Percentiles rank a stretch among this genome's conserved stretches.
phyloP scores from a whole-genome alignment of 2,888 invertebrate species.

The Luffia ferchaultella region DNA sequence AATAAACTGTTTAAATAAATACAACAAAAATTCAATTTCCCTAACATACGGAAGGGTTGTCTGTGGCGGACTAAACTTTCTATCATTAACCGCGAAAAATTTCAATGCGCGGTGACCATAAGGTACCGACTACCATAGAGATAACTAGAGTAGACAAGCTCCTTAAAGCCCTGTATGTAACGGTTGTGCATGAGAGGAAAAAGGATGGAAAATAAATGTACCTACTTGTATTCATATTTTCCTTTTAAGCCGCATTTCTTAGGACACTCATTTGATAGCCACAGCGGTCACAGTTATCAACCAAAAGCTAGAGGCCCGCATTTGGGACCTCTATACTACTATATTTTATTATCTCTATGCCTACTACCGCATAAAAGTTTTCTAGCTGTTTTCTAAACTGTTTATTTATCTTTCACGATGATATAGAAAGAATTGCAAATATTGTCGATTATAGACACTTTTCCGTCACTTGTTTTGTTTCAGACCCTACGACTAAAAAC shows the following conservation, averaged over 20 bases:
- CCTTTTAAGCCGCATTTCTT: neutral
- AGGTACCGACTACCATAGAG: neutral
- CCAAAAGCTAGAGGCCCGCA: neutral
- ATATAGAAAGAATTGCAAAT: too few species aligned
- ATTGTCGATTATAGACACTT: too few species aligned
- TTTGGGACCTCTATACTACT: too few species aligned
- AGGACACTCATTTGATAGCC: neutral
- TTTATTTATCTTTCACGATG: too few species aligned
- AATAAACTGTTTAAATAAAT: neutral
- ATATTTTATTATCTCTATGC: too few species aligned
- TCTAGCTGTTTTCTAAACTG: too few species aligned
- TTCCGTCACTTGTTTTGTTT: too few species aligned
- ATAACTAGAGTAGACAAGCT: neutral
- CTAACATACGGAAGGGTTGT: neutral
- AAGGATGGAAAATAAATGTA: neutral
- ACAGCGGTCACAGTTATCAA: neutral
- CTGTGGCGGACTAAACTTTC: neutral
- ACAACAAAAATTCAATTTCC: neutral
- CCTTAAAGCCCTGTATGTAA: neutral
- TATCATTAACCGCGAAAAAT: neutral
- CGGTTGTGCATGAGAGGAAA: neutral
- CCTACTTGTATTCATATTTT: too few species aligned
- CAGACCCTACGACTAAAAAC: too few species aligned
- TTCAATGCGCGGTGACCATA: neutral
- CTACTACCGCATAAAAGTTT: too few species aligned